Conservation (phyloP, 1,140 invertebrate genomes). For the Propsilocerus akamusi region DNA sequence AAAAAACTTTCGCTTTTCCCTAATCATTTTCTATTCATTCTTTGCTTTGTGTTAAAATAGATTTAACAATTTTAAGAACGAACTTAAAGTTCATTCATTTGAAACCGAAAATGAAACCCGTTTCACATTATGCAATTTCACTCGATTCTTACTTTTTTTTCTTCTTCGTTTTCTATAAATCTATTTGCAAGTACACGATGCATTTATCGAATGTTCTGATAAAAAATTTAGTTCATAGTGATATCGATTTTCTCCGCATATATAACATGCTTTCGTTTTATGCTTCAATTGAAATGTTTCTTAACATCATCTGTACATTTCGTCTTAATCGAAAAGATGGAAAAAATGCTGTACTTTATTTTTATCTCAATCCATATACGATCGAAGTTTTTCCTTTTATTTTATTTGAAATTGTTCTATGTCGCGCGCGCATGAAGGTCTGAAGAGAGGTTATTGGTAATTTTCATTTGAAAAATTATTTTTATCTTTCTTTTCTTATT, state of each 20-base stretch:
- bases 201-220: no score
- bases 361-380: no score
- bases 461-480: background rate
- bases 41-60: background rate
- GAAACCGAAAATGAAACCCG: background rate
- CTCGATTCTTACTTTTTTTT: background rate
- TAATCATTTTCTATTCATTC: background rate
- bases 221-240: background rate
- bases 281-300: no score
- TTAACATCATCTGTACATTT: no score
- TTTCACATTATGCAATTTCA: background rate
- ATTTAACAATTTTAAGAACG: background rate
- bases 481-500: conserved; percentile 7
- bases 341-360: no score
- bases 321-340: no score
- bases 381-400: conserved; percentile 7
- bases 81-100: no score
- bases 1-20: background rate
- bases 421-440: no score
- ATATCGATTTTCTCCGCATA: background rate
- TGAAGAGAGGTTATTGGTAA: background rate
- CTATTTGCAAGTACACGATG: no score
- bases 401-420: no score
- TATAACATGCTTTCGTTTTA: background rate
- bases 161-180: no score